phyloP scores from a whole-genome alignment of 2,113 vertebrate genomes.

The Paradisaea rubra region DNA sequence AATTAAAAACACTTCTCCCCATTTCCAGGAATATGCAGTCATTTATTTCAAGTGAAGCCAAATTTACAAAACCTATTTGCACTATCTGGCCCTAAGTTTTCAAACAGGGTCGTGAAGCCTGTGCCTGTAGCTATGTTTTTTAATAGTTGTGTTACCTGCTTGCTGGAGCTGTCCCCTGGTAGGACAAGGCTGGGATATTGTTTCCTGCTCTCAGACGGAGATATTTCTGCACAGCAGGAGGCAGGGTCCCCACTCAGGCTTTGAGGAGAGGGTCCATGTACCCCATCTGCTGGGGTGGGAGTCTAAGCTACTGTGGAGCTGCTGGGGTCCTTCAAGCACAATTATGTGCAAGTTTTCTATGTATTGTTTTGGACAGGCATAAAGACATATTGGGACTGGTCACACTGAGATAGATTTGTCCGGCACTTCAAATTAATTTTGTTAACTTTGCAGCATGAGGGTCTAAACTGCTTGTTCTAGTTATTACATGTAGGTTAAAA shows the following conservation, averaged over 20 bases:
- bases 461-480: background rate
- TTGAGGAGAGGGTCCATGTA: background rate
- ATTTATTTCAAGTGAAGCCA: background rate
- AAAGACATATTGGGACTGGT: background rate
- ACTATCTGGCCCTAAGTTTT: background rate
- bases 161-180: background rate
- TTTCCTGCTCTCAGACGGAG: background rate
- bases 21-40: background rate
- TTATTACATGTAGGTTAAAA: background rate
- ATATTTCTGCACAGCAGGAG: background rate
- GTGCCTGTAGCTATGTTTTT: background rate
- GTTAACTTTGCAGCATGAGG: background rate
- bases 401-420: background rate
- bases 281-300: background rate
- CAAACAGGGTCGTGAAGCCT: fast-evolving
- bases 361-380: background rate
- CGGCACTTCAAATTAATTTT: background rate
- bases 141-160: background rate
- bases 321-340: background rate
- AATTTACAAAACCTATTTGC: background rate
- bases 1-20: background rate
- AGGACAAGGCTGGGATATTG: background rate
- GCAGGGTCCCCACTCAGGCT: background rate
- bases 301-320: background rate
- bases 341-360: background rate